Conservation (phyloP, 2,888 invertebrate genomes). For the Rhagium mordax region DNA sequence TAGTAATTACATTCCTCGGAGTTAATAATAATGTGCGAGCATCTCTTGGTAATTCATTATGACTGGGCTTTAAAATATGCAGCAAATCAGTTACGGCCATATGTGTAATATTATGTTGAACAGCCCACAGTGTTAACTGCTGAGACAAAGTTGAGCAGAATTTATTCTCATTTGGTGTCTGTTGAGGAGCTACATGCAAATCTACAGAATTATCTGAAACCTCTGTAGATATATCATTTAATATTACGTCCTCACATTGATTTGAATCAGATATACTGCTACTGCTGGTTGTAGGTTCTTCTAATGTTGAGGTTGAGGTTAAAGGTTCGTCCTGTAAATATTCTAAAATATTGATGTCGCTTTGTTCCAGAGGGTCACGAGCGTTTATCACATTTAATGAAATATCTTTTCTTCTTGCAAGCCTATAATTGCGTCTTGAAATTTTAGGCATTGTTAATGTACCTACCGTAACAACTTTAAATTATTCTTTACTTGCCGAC, state of each 20-base stretch:
- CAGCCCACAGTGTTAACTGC: constrained; percentile 8
- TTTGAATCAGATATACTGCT: neutral
- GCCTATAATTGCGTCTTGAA: neutral
- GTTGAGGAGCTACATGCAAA: no score
- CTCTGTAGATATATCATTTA: neutral
- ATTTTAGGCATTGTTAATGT: neutral
- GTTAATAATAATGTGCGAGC: constrained; percentile 23
- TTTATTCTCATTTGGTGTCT: neutral
- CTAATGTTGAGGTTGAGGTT: neutral
- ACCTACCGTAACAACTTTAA: no score
- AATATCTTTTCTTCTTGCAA: neutral
- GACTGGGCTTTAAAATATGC: constrained; percentile 21
- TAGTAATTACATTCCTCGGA: constrained; percentile 17
- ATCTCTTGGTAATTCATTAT: constrained; percentile 17
- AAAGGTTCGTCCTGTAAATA: no score
- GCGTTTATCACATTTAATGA: neutral
- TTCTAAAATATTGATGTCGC: neutral
- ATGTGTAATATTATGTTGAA: constrained; percentile 30
- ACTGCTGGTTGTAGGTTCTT: neutral
- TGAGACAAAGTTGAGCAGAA: neutral
- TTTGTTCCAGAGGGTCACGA: neutral
- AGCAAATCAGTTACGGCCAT: constrained; percentile 18
- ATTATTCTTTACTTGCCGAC: no score
- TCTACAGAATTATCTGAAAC: neutral
- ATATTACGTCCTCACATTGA: neutral